Percentiles rank a stretch among this genome's conserved stretches.
Conservation (phyloP, 2,113 vertebrate species). For the Eidolon helvum region DNA sequence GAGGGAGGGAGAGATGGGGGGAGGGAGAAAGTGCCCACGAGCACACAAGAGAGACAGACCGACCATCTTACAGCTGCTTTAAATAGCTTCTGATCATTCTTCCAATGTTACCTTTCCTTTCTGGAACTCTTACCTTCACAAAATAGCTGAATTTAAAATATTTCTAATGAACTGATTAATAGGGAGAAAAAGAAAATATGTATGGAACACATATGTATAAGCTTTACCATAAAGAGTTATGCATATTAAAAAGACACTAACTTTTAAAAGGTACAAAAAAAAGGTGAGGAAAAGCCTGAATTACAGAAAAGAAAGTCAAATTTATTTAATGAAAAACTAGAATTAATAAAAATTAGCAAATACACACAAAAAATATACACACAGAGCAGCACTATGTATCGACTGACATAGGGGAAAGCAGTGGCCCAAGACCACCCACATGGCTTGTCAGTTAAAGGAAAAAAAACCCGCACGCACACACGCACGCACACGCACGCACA, state of each 20-base stretch:
- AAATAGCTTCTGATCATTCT: constrained; percentile 71
- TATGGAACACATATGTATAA: constrained; percentile 78
- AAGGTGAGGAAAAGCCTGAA: constrained; percentile 81
- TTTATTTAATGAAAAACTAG: constrained; percentile 99
- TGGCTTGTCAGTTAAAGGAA: neutral
- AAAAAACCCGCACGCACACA: neutral
- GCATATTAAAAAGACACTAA: constrained; percentile 83
- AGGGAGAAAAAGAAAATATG: constrained; percentile 74
- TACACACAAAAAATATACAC: constrained; percentile 88
- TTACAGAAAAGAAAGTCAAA: constrained; percentile 98
- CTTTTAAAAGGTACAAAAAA: constrained; percentile 83
- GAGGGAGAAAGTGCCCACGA: too few species aligned
- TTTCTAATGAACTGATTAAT: constrained; percentile 82
- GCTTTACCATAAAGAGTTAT: constrained; percentile 82
- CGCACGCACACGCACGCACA: neutral
- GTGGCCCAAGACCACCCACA: constrained; percentile 69
- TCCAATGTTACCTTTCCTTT: constrained; percentile 69
- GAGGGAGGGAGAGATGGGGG: too few species aligned
- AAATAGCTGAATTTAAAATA: constrained; percentile 81
- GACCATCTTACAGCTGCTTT: constrained; percentile 62
- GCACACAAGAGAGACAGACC: neutral
- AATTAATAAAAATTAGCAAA: constrained; percentile 94
- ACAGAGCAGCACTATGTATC: neutral
- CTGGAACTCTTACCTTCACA: constrained; percentile 72
- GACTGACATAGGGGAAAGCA: neutral